Base-by-base conservation (phyloP, 2,113 vertebrate genomes). In the Chauna torquata region DNA sequence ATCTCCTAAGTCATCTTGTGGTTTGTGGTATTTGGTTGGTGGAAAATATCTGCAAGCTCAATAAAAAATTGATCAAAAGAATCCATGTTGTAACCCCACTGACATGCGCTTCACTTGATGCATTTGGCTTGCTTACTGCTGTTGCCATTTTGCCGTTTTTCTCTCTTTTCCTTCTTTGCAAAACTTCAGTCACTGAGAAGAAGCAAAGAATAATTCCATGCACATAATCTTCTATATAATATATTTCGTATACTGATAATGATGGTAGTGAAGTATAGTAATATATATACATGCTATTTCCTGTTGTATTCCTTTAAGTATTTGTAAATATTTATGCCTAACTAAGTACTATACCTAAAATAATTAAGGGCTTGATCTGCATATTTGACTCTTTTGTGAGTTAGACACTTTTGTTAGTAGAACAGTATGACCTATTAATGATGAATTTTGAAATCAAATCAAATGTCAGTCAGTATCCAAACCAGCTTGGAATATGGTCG, bases 11-110 rank as follows among this genome's bases (percentile, higher is more conserved):
- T 75, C 62, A 32, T 90, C 70, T 79, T n/a, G 2, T 85, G 83
- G 77, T 93, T 54, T 88, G 79, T 86, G 75, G 75, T 80, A 55
- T 80, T 90, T 68, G 23, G 32, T 82, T 92, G 45, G 30, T 89
- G 34, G 62, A 94, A 96, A 96, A 80, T 90, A 79, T 47, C 82
- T 95, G 52, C 80, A 96, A 93, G 52, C 72, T 89, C 61, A 78
- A 78, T 84, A 86, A 84, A 82, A 77, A 86, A 77, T 5, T 70
- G 28, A 88, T 94, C 47, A 75, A 93, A 95, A 88, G 49, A 89
- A 89, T 92, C 69, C 44, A 30, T 84, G 54, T 88, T 94, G 47
- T 94, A 91, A 94, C 44, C 24, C 11, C 47, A 57, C 16, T 59
- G 61, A 91, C 50, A 47, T 36, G 25, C 1, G 0, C 59, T 75